Conservation (phyloP, 2,113 vertebrate species). For the Neodon shergylaensis region DNA sequence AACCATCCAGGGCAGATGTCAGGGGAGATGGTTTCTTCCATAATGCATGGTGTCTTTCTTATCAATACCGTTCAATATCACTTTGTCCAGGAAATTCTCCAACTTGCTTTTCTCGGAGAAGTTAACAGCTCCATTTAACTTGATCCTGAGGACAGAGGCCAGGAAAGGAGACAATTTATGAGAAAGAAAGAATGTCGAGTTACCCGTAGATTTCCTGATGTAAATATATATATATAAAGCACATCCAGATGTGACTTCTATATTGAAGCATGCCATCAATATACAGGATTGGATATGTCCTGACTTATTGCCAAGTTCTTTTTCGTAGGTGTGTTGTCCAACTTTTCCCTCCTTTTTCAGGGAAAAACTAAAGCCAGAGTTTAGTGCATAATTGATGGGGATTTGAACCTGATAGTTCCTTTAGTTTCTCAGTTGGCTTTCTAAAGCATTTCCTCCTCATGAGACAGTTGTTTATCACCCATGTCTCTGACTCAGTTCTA, state of each 20-base stretch:
- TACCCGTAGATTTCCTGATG: neutral
- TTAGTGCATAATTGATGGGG: slow-evolving; percentile 60
- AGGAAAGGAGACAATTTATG: neutral
- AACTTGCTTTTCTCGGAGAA: neutral
- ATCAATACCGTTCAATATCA: neutral
- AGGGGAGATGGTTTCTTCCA: neutral
- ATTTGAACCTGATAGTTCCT: neutral
- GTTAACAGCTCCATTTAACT: slow-evolving; percentile 30
- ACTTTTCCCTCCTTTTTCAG: slow-evolving; percentile 21
- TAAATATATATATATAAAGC: neutral
- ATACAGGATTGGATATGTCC: neutral
- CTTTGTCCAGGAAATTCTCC: slow-evolving; percentile 34
- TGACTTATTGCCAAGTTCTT: slow-evolving; percentile 26
- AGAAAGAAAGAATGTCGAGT: neutral
- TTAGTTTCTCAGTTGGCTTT: slow-evolving; percentile 12
- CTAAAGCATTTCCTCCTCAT: slow-evolving; percentile 66
- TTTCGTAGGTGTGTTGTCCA: slow-evolving; percentile 28
- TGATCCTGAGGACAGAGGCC: neutral
- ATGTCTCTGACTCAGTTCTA: neutral
- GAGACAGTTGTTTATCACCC: slow-evolving; percentile 64
- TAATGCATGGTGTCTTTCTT: neutral
- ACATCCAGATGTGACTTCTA: slow-evolving; percentile 61
- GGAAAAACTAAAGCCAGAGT: neutral
- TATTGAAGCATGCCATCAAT: neutral
- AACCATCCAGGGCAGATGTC: neutral